Conservation (phyloP, 2,888 invertebrate species). For the Drosophila mimica region DNA sequence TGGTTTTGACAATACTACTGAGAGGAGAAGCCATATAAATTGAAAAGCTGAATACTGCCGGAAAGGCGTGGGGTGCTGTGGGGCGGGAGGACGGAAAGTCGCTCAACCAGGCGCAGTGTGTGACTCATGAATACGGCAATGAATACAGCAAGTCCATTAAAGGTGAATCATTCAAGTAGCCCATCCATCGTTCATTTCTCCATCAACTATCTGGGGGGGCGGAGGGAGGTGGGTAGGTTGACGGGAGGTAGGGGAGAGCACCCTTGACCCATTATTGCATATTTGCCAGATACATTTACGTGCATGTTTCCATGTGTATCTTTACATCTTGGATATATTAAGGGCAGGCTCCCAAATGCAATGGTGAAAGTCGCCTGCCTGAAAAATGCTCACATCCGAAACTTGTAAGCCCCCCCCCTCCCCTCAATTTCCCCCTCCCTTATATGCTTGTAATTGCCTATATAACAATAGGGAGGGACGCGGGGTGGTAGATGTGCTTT, state of each 20-base stretch:
- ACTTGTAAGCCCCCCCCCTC: neutral
- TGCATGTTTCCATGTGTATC: conserved; percentile 20
- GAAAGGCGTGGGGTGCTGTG: neutral
- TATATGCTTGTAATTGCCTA: conserved; percentile 9
- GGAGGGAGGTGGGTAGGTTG: neutral
- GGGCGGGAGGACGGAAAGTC: neutral
- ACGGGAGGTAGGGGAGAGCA: neutral
- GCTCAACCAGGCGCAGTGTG: conserved; percentile 16
- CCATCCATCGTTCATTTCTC: conserved; percentile 9
- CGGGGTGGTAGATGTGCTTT: neutral
- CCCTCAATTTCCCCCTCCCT: neutral
- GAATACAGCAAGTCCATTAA: conserved; percentile 40
- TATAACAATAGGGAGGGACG: neutral
- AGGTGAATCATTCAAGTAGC: conserved; percentile 51
- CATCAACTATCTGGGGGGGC: neutral
- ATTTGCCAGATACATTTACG: conserved; percentile 32
- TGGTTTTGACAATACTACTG: conserved; percentile 10
- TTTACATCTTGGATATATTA: conserved; percentile 37
- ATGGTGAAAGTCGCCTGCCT: conserved; percentile 43
- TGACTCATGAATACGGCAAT: conserved; percentile 37
- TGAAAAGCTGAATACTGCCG: conserved; percentile 27
- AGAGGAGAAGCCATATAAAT: conserved; percentile 45
- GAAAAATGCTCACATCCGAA: conserved; percentile 33
- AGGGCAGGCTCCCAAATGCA: conserved; percentile 46
- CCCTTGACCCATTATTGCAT: conserved; percentile 43